A percentile compares a stretch with the other conserved stretches of the same genome.
phyloP scores from a whole-genome alignment of 2,113 vertebrate genomes.

The Pteronura brasiliensis region DNA sequence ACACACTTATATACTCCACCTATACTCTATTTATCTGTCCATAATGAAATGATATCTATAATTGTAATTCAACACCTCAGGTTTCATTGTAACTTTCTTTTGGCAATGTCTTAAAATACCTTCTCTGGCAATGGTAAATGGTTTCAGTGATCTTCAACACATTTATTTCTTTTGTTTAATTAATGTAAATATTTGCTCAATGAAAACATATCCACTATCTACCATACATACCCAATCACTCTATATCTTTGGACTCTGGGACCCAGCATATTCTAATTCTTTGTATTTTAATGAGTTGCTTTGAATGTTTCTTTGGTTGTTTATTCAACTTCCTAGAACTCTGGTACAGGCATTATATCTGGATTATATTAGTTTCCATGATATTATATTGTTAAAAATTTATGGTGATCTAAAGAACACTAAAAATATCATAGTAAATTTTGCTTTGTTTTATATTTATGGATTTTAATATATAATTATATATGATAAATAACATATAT shows the following conservation, averaged over 20 bases:
- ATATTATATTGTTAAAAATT: background rate
- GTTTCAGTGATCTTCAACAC: background rate
- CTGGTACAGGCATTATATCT: background rate
- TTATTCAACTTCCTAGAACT: background rate
- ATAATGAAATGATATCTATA: background rate
- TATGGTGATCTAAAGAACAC: background rate
- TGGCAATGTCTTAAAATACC: background rate
- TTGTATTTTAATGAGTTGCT: background rate
- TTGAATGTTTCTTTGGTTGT: background rate
- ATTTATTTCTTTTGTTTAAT: background rate
- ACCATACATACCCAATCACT: fast-evolving
- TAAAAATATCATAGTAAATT: background rate
- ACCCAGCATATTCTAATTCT: background rate
- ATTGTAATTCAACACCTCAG: background rate
- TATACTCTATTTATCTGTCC: background rate
- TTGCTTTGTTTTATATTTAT: background rate
- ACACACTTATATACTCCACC: background rate
- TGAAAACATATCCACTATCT: background rate
- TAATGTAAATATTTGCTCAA: background rate
- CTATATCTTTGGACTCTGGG: background rate
- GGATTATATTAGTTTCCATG: background rate
- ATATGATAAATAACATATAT: background rate
- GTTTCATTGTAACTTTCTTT: background rate
- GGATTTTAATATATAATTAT: background rate
- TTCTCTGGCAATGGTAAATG: background rate